A percentile compares a stretch with the other conserved stretches of the same genome.
Conservation (phyloP, 1,140 invertebrate genomes). For the Chelonus insularis region DNA sequence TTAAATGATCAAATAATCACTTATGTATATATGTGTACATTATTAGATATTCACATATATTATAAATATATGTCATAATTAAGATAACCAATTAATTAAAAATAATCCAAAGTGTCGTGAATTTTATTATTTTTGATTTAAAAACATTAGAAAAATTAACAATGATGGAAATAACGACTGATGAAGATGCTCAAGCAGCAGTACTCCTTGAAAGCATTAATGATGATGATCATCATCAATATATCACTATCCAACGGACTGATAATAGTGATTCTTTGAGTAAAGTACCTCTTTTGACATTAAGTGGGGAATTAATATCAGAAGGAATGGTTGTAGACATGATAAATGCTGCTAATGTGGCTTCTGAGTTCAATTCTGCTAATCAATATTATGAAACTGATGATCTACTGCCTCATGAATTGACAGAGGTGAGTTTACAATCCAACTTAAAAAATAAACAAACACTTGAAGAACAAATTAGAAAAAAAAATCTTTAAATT, state of each 20-base stretch:
- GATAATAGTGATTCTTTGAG: conserved; percentile 49
- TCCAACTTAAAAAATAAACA: too few relatives aligned
- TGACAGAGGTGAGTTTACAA: conserved; percentile 55
- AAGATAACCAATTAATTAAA: too few relatives aligned
- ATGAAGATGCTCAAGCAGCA: conserved; percentile 51
- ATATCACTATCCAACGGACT: conserved; percentile 57
- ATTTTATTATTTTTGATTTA: background rate
- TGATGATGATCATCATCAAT: conserved; percentile 45
- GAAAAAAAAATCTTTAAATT: too few relatives aligned
- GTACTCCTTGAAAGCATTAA: conserved; percentile 56
- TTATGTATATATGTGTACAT: too few relatives aligned
- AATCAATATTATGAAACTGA: conserved; percentile 59
- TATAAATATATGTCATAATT: too few relatives aligned
- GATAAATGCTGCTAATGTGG: conserved; percentile 54
- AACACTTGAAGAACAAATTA: too few relatives aligned
- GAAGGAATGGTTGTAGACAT: conserved; percentile 60
- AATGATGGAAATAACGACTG: conserved; percentile 26
- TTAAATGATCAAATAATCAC: too few relatives aligned
- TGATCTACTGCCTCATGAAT: conserved; percentile 53
- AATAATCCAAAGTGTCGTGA: too few relatives aligned
- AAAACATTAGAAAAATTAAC: background rate
- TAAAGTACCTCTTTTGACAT: conserved; percentile 52
- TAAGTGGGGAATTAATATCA: conserved; percentile 54
- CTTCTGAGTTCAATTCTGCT: conserved; percentile 45
- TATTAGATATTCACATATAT: too few relatives aligned